These are phyloP conservation scores for Hirtodrosophila trivittata DNA, from an alignment of 2,888 invertebrate species.

Conservation along the genomic window DNA sequence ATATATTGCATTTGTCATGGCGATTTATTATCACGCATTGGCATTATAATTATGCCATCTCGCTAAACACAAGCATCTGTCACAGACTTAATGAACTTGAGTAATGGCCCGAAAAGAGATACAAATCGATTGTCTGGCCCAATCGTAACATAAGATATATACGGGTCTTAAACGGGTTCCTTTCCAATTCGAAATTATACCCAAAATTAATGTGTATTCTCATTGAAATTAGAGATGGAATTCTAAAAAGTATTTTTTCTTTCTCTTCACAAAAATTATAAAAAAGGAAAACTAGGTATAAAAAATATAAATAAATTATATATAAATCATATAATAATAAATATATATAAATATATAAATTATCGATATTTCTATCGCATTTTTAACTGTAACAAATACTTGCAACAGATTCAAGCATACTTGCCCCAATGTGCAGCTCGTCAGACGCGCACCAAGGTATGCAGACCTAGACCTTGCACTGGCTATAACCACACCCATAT, in stretches of 20 bases:
- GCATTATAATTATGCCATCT: slow-evolving; percentile 17
- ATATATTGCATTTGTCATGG: slow-evolving; percentile 24
- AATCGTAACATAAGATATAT: slow-evolving; percentile 6
- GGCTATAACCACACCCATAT: slow-evolving; percentile 52
- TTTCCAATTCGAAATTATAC: slow-evolving; percentile 5
- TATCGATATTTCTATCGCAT: background rate
- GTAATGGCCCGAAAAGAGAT: slow-evolving; percentile 22
- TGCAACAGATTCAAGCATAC: background rate
- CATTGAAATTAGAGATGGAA: too few relatives aligned
- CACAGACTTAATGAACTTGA: slow-evolving; percentile 34
- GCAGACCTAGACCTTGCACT: slow-evolving; percentile 71
- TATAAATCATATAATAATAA: background rate
- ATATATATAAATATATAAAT: too few relatives aligned
- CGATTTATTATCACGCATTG: slow-evolving; percentile 37
- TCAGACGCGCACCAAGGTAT: slow-evolving; percentile 28
- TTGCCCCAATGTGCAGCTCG: slow-evolving; percentile 50
- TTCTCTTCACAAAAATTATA: too few relatives aligned
- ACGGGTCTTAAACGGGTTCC: slow-evolving; percentile 25
- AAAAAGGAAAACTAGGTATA: background rate
- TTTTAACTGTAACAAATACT: too few relatives aligned
- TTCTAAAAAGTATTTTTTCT: too few relatives aligned
- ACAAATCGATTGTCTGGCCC: background rate
- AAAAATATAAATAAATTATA: background rate
- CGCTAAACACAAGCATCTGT: slow-evolving; percentile 21
- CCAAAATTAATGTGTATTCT: too few relatives aligned